Conservation (phyloP, 2,113 vertebrate species). For the Raja brachyura region DNA sequence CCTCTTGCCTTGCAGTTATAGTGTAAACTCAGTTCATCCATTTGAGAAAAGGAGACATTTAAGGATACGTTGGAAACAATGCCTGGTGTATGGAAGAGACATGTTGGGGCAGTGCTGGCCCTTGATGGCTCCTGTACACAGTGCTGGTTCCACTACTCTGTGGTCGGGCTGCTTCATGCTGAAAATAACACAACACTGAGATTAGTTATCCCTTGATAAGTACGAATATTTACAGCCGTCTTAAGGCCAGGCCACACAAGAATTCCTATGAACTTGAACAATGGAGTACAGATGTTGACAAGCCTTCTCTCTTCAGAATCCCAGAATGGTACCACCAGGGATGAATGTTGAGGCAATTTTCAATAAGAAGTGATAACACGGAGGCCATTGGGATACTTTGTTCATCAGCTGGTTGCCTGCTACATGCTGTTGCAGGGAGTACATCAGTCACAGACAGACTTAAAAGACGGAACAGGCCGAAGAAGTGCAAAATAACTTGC, state of each 20-base stretch:
- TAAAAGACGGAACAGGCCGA: not conserved
- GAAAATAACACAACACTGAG: constrained; percentile 45
- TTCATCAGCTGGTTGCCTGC: not conserved
- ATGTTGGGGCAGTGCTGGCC: constrained; percentile 76
- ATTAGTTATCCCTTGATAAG: not conserved
- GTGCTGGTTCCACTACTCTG: constrained; percentile 61
- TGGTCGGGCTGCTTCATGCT: constrained; percentile 62
- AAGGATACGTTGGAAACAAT: constrained; percentile 99
- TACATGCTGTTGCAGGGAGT: not conserved
- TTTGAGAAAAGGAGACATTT: constrained; percentile 30
- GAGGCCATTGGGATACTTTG: not conserved
- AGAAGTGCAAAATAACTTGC: not conserved
- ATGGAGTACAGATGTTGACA: not conserved
- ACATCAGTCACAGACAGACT: not conserved
- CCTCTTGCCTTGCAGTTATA: not conserved
- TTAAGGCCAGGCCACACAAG: not conserved
- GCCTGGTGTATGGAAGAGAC: constrained; percentile 88
- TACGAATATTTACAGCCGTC: not conserved
- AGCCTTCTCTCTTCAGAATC: not conserved
- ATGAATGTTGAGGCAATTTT: not conserved
- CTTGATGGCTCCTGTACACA: constrained; percentile 76
- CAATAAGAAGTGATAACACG: not conserved
- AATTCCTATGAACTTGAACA: not conserved
- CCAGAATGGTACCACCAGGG: not conserved
- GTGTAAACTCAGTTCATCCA: not conserved